Evolutionary conservation across 2,797 vertebrate genomes (phyloP), one percentile per base, ranked within the genome.

Genomic region (Tiaroga cobitis): DNA sequence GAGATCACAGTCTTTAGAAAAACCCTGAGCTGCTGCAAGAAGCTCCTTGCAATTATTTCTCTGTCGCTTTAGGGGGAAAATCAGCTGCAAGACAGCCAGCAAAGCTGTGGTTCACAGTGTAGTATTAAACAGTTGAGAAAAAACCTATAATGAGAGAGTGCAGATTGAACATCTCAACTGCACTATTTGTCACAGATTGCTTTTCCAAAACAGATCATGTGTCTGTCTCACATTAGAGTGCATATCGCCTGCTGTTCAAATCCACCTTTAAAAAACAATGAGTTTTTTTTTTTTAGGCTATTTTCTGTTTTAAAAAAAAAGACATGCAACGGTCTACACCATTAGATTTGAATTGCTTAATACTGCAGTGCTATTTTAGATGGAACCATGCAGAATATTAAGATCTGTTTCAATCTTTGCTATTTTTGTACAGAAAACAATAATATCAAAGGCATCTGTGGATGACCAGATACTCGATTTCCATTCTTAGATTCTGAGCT

Each of bases 131-230:
- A 46, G 26, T 8, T 61, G 69, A 74, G 34, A 9, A 54, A 77
- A 51, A 73, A 54, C 5, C 72, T 46, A 65, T 80, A 85, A 80
- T 74, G 77, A 85, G 77, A 80, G 56, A 65, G 76, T 32, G 67
- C 21, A 37, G 76, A 73, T 63, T 80, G 77, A 73, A 73, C 39
- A 49, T 80, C 77, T 85, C 41, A 34, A 59, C 29, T 19, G 54
- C 24, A 39, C 56, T 49, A 65, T 73, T 85, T 85, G 26, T 85
- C 84, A 73, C 77, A 19, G 77, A 80, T 85, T 80, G 77, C 77
- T 85, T 85, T 80, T 46, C 56, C 77, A 85, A 85, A 80, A 41
- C 69, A 41, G 84, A 85, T 65, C 51, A 65, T 85, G 68, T 39
- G 9, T 46, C 39, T 9, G 39, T 79, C 67, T 73, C 29, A 2